Evolutionary conservation across 2,113 vertebrate genomes (phyloP).

Genomic region (Marmota monax): DNA sequence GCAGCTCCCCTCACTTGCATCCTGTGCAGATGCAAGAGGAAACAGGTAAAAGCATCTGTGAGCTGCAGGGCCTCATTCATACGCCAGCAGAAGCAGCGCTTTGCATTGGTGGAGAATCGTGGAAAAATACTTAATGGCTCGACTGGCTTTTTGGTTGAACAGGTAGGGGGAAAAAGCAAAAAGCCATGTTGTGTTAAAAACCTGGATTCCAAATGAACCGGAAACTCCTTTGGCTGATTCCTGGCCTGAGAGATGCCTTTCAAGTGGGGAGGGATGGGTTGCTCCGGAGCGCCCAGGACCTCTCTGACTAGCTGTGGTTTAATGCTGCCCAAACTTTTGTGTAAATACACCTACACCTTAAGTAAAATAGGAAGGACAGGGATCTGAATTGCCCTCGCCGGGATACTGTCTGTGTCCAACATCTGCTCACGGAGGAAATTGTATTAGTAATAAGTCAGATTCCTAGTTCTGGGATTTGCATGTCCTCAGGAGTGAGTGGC

Average conservation of each 20-base stretch:
- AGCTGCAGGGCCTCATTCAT: constrained; percentile 17
- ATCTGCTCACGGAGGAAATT: constrained; percentile 71
- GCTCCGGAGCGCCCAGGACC: constrained; percentile 11
- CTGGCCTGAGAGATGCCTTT: constrained; percentile 69
- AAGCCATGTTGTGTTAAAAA: constrained; percentile 65
- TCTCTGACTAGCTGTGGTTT: constrained; percentile 68
- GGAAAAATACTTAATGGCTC: constrained; percentile 82
- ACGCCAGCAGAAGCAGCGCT: constrained; percentile 52
- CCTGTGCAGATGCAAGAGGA: not conserved
- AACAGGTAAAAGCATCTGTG: constrained; percentile 17
- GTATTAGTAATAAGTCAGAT: constrained; percentile 69
- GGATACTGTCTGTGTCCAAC: constrained; percentile 61
- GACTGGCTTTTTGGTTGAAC: constrained; percentile 68
- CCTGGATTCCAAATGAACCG: constrained; percentile 71
- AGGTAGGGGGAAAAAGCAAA: constrained; percentile 59
- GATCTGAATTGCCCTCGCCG: constrained; percentile 30
- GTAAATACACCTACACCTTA: constrained; percentile 78
- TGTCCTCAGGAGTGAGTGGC: not conserved
- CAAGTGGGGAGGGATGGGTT: constrained; percentile 76
- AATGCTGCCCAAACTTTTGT: constrained; percentile 67
- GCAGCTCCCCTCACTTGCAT: not conserved
- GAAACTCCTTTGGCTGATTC: constrained; percentile 73
- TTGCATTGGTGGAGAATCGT: constrained; percentile 58
- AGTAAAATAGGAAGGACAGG: constrained; percentile 75
- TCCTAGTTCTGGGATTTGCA: constrained; percentile 60